Base-by-base conservation (phyloP, 2,113 vertebrate species). In the Ctenomys sociabilis region DNA sequence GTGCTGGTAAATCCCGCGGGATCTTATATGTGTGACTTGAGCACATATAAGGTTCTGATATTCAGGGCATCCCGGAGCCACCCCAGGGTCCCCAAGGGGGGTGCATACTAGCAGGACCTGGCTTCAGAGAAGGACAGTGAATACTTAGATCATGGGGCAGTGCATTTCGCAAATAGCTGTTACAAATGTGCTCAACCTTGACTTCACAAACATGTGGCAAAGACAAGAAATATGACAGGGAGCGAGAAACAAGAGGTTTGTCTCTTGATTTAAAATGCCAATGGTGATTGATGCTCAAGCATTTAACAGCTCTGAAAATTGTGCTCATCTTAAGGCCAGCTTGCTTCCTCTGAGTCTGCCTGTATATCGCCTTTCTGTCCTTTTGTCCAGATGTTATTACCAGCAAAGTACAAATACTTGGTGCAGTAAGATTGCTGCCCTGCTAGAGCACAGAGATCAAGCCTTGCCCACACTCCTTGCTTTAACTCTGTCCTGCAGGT, bases 381-480 rank as follows among this genome's bases (percentile, higher is more conserved):
- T 61, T 72, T 28, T 16, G 26, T 40, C 78, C 40, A 57, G 9
- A 54, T 49, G 19, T 49, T 43, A 17, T 72, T 35, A n/a, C 49
- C 85, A 68, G 57, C 66, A 72, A 86, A 78, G 43, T 72, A 37
- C 59, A 89, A 35, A 59, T 21, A 17, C 0, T 19, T 12, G 12
- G 7, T 40, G 43, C 30, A 45, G 52, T n/a, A 28, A 59, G 21
- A 16, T n/a, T 0, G 54, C 4, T 52, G 73, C 16, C 70, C 26
- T 64, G 5, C 54, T 35, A 59, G 82, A 54, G 77, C 77, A 21
- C 37, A 16, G 68, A 63, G 57, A 17, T 19, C 32, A 80, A 63
- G 35, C 5, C 21, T 24, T 37, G 6, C 28, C 35, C 3, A 0
- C 12, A n/a, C 32, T 9, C 40, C 13, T 12, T 1, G 11, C 17